Conservation (phyloP, 2,113 vertebrate genomes). For the Cottus gobio region DNA sequence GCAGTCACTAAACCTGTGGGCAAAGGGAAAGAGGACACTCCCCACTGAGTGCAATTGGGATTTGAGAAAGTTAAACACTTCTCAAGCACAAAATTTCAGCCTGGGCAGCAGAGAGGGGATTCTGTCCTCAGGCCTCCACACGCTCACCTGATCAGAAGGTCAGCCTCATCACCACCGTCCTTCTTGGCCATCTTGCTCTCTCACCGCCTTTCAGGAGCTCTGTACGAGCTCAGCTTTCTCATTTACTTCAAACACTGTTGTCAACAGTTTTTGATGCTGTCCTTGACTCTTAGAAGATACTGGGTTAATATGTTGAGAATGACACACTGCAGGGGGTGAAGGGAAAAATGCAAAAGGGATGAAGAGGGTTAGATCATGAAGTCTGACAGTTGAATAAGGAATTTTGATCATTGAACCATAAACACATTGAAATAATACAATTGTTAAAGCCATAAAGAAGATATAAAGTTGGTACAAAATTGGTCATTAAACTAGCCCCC, state of each 20-base stretch:
- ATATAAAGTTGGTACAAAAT: neutral
- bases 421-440: neutral
- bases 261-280: slow-evolving; percentile 77
- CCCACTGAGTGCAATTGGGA: slow-evolving; percentile 84
- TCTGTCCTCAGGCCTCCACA: slow-evolving; percentile 77
- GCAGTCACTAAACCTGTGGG: slow-evolving; percentile 75
- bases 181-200: slow-evolving; percentile 68
- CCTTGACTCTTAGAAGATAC: slow-evolving; percentile 66
- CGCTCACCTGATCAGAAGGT: slow-evolving; percentile 79
- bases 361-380: slow-evolving; percentile 22
- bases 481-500: neutral
- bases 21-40: slow-evolving; percentile 67
- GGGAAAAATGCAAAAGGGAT: slow-evolving; percentile 40
- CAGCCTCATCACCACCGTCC: slow-evolving; percentile 72
- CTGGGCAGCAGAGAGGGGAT: slow-evolving; percentile 83
- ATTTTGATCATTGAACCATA: slow-evolving; percentile 8
- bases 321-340: slow-evolving; percentile 38
- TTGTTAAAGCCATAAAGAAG: neutral
- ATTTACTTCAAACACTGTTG: slow-evolving; percentile 78
- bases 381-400: slow-evolving; percentile 19
- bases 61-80: slow-evolving; percentile 85
- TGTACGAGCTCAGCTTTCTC: slow-evolving; percentile 71
- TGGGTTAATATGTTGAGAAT: slow-evolving; percentile 58
- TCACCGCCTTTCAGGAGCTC: slow-evolving; percentile 58
- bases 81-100: slow-evolving; percentile 85